Conservation (phyloP, 2,888 invertebrate genomes). For the Sesia bembeciformis region DNA sequence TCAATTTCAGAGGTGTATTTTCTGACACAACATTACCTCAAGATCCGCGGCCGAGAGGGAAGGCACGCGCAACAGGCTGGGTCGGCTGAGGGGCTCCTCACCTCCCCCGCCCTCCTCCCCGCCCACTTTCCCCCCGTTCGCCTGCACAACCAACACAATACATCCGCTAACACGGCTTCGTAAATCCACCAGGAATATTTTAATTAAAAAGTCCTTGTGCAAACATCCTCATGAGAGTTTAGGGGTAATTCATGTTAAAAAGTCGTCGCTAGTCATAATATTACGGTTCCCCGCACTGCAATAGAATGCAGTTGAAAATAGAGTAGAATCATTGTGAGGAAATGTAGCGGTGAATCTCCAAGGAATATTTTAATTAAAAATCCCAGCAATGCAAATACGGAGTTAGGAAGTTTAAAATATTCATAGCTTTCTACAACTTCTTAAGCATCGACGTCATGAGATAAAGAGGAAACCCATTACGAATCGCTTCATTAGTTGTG, state of each 20-base stretch:
- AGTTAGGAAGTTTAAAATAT: neutral
- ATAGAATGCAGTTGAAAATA: too few species aligned
- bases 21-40: constrained; percentile 36
- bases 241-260: too few species aligned
- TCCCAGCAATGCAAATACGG: neutral
- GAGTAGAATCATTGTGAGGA: too few species aligned
- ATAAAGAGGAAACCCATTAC: too few species aligned
- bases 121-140: constrained; percentile 43
- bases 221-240: neutral
- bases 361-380: neutral
- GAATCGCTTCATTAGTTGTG: too few species aligned
- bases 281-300: too few species aligned
- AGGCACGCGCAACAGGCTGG: constrained; percentile 75
- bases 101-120: constrained; percentile 32
- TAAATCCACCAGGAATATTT: constrained; percentile 16
- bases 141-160: constrained; percentile 23
- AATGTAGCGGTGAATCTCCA: too few species aligned
- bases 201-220: constrained; percentile 4
- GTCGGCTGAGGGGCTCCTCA: constrained; percentile 67
- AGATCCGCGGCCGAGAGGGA: constrained; percentile 76
- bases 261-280: too few species aligned
- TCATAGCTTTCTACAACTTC: neutral
- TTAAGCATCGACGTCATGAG: too few species aligned
- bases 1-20: neutral
- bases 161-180: constrained; percentile 14